phyloP scores from a whole-genome alignment of 2,113 vertebrate genomes.

The Aspiorhynchus laticeps region DNA sequence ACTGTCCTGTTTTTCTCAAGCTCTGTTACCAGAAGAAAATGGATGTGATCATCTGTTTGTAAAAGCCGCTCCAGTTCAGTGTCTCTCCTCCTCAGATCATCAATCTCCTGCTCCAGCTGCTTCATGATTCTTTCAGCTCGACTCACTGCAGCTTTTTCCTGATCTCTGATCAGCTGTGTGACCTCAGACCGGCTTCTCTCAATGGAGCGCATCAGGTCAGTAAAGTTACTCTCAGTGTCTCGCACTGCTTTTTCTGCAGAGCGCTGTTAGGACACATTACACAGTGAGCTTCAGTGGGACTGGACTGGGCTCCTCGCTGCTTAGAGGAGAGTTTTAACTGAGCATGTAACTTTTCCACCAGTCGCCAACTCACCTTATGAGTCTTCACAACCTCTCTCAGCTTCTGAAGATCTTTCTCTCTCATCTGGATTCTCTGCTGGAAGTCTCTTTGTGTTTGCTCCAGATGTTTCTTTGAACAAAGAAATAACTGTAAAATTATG shows the following conservation, averaged over 20 bases:
- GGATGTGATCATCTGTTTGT: conserved; percentile 48
- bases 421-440: conserved; percentile 8
- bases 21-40: conserved; percentile 46
- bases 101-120: conserved; percentile 49
- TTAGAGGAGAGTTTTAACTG: neutral
- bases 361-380: conserved; percentile 16
- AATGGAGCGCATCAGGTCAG: conserved; percentile 19
- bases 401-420: neutral
- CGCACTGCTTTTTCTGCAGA: conserved; percentile 36
- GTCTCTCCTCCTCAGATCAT: conserved; percentile 47
- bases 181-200: neutral
- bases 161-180: conserved; percentile 31
- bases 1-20: neutral
- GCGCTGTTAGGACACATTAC: conserved; percentile 6
- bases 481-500: neutral
- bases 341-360: neutral
- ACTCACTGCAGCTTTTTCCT: conserved; percentile 42
- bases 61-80: conserved; percentile 49
- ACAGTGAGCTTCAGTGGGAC: neutral
- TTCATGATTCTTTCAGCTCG: conserved; percentile 14
- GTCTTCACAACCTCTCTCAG: conserved; percentile 5
- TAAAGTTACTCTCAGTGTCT: conserved; percentile 37
- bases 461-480: conserved; percentile 26
- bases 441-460: neutral
- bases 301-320: neutral